Base-by-base conservation (phyloP, 2,797 vertebrate species). In the Steatocranus sp. region DNA sequence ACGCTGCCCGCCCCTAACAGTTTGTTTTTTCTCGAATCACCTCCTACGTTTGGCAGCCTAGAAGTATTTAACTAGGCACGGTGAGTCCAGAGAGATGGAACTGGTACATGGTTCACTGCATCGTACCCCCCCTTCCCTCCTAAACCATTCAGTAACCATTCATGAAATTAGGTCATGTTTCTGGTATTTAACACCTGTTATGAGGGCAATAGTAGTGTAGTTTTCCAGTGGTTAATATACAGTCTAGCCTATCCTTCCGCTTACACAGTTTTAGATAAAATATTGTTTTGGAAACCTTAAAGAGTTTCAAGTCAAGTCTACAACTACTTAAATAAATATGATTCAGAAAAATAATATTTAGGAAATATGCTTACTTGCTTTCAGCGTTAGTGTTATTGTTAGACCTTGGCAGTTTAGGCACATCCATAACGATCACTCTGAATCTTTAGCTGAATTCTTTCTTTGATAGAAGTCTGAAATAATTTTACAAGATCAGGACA, bases 131-230 rank as follows among this genome's bases (percentile, higher is more conserved):
- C 73, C 25, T 32, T 36, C 30, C 32, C 34, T 15, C 8, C 36
- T 15, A 38, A 83, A 77, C 78, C 84, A 87, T 88, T 89, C 82
- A 78, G 46, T 76, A 81, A 56, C 82, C 82, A 82, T 84, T 85
- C 79, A 30, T 82, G 70, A 91, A 90, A 92, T 90, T 76, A 89
- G 91, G 88, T 80, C 76, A 87, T 85, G 81, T 61, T 76, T 87
- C 81, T 80, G 84, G 75, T 79, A 78, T 86, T 41, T 56, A 85
- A 87, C 68, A 50, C 79, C 80, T 75, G 79, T 70, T 74, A 74
- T 80, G 48, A 83, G 76, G 85, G 79, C 77, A 14, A 63, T 56
- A 53, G 38, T 15, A 53, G 38, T 53, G 75, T 78, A 51, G 79
- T 85, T 81, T 51, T 27, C 3, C 17, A 78, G 8, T 73, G 41